phyloP scores from a whole-genome alignment of 1,140 invertebrate genomes.

The Berghia stephanieae region DNA sequence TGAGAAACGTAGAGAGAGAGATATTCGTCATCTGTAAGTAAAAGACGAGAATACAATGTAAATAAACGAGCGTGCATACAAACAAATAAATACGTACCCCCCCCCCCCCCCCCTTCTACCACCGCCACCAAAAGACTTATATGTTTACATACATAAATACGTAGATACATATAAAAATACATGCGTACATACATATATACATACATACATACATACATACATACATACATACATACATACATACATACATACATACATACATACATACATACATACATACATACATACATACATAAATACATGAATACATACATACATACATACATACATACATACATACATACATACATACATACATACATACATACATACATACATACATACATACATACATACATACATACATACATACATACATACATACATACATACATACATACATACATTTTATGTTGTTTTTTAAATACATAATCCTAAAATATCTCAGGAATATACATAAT shows the following conservation, averaged over 20 bases:
- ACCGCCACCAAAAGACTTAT: too few relatives aligned
- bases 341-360: neutral
- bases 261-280: neutral
- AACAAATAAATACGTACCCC: too few relatives aligned
- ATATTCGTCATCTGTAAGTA: too few relatives aligned
- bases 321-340: neutral
- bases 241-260: neutral
- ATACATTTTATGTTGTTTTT: neutral
- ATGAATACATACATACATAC: neutral
- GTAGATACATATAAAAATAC: neutral
- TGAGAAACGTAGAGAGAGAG: too few relatives aligned
- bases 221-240: neutral
- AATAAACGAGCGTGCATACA: too few relatives aligned
- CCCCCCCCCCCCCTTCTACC: too few relatives aligned
- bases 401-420: neutral
- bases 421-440: neutral
- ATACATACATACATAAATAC: neutral
- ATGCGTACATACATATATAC: neutral
- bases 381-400: neutral
- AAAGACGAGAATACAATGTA: too few relatives aligned
- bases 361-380: neutral
- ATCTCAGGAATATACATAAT: too few relatives aligned
- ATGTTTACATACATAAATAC: neutral
- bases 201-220: constrained; percentile 1
- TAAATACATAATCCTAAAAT: too few relatives aligned